These are phyloP conservation scores for Smutsia temminckii DNA, from an alignment of 2,797 vertebrate species.

Conservation along the genomic window DNA sequence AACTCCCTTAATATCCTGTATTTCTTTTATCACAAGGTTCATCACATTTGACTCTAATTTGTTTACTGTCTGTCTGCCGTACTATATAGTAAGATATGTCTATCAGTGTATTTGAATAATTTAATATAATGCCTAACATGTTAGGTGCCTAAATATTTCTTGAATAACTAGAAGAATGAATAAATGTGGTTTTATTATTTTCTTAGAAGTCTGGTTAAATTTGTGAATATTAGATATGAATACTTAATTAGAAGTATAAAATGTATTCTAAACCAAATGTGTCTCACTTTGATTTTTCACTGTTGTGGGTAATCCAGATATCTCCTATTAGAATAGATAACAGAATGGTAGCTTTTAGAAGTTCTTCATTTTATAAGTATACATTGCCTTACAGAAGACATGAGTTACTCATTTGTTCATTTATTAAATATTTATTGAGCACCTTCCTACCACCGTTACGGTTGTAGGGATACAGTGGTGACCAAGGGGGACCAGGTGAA, in stretches of 20 bases:
- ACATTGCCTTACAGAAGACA: not conserved
- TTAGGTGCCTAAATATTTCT: not conserved
- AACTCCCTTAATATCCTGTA: not conserved
- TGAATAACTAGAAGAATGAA: not conserved
- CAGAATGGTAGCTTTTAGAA: not conserved
- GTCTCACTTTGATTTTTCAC: not conserved
- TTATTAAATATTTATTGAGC: not conserved
- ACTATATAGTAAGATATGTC: not conserved
- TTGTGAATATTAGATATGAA: not conserved
- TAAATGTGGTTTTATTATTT: not conserved
- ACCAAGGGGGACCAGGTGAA: not conserved
- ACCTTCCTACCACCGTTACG: not conserved
- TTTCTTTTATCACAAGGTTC: not conserved
- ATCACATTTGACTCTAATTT: not conserved
- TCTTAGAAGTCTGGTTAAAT: conserved; percentile 8
- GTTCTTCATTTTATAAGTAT: not conserved
- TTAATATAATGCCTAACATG: not conserved
- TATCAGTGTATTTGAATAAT: not conserved
- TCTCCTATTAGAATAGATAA: not conserved
- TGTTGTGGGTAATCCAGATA: not conserved
- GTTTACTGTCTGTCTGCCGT: not conserved
- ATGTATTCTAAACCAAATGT: not conserved
- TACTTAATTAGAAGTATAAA: not conserved
- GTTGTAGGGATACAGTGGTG: not conserved
- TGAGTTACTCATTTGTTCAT: not conserved